Conservation (phyloP, 2,888 invertebrate species). For the Cistogaster globosa region DNA sequence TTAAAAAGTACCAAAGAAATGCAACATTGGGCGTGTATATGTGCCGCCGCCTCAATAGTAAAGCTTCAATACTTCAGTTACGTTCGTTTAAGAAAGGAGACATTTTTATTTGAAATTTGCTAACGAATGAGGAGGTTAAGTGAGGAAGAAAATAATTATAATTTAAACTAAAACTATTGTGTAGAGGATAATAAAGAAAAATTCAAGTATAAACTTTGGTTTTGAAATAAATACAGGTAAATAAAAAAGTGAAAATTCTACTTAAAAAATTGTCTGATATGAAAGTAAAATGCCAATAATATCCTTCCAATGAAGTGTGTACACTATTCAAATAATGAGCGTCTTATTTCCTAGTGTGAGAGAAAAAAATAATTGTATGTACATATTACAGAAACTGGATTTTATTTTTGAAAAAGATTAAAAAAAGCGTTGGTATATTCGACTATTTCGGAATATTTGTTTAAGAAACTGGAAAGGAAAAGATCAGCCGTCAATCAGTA, state of each 20-base stretch:
- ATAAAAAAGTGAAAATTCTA: constrained; percentile 38
- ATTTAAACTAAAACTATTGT: constrained; percentile 43
- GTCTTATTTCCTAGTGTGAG: constrained; percentile 10
- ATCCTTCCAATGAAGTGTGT: constrained; percentile 56
- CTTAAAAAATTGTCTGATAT: neutral
- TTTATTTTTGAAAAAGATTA: constrained; percentile 15
- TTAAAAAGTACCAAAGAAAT: too few relatives aligned
- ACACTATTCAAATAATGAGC: constrained; percentile 53
- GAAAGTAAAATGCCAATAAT: constrained; percentile 23
- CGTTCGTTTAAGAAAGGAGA: constrained; percentile 72
- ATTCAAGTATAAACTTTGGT: constrained; percentile 35
- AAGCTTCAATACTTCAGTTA: constrained; percentile 73
- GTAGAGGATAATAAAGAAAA: constrained; percentile 38
- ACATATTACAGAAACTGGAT: constrained; percentile 27
- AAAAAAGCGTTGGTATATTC: constrained; percentile 42
- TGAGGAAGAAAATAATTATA: constrained; percentile 41
- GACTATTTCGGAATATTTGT: constrained; percentile 42
- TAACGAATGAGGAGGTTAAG: constrained; percentile 66
- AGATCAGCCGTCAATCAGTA: constrained; percentile 43
- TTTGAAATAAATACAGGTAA: constrained; percentile 58
- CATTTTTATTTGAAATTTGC: constrained; percentile 73
- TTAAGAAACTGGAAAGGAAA: constrained; percentile 16
- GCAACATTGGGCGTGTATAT: constrained; percentile 63
- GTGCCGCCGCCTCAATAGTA: constrained; percentile 66
- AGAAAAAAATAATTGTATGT: neutral